Evolutionary conservation across 2,888 invertebrate genomes (phyloP).

Genomic region (Odontocolon sp.): DNA sequence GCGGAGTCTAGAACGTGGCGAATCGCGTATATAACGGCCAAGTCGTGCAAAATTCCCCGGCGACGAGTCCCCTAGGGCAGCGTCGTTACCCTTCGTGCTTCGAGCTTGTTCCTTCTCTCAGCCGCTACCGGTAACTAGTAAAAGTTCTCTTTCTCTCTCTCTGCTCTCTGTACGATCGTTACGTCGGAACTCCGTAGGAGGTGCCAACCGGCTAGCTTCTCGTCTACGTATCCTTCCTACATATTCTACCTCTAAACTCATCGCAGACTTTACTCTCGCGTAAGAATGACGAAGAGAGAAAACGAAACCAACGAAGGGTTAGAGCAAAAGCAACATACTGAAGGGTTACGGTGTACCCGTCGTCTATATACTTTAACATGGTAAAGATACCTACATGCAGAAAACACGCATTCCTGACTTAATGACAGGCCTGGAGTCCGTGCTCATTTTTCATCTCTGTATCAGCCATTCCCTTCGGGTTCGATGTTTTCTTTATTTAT

Average conservation of each 20-base stretch:
- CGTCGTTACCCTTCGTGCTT: conserved; percentile 52
- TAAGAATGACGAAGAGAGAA: conserved; percentile 1
- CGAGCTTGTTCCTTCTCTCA: conserved; percentile 38
- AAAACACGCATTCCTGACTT: conserved; percentile 37
- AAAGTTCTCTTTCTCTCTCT: conserved; percentile 33
- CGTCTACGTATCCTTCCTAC: conserved; percentile 38
- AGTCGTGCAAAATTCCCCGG: conserved; percentile 57
- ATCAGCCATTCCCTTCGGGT: background rate
- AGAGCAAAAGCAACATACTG: conserved; percentile 10
- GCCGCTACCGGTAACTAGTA: conserved; percentile 20
- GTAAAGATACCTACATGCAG: conserved; percentile 3
- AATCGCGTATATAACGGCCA: conserved; percentile 51
- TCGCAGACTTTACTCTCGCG: conserved; percentile 10
- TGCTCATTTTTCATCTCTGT: background rate
- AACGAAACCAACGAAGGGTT: conserved; percentile 24
- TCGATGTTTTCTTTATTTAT: background rate
- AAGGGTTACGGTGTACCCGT: background rate
- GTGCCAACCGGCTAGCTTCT: conserved; percentile 51
- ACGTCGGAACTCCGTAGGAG: conserved; percentile 45
- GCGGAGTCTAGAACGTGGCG: conserved; percentile 39
- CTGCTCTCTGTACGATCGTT: conserved; percentile 50
- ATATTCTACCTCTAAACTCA: background rate
- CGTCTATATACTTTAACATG: conserved; percentile 20
- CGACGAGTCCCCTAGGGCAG: conserved; percentile 55
- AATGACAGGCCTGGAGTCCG: conserved; percentile 12